These are phyloP conservation scores for Megathymus violae DNA, from an alignment of 1,140 invertebrate species.

Conservation along the genomic window DNA sequence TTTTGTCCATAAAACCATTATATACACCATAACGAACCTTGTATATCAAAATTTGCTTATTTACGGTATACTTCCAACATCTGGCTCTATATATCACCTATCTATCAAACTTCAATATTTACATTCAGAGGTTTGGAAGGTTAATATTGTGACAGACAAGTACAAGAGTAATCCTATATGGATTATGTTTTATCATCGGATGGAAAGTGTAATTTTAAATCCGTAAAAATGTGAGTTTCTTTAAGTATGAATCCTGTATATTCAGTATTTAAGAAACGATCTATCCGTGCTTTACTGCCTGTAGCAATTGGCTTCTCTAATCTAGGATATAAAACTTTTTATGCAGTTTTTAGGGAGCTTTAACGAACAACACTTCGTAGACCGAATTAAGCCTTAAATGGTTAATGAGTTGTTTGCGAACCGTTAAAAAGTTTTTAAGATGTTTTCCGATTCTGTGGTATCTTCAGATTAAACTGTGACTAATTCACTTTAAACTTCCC, in stretches of 20 bases:
- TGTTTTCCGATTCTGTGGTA: slow-evolving; percentile 49
- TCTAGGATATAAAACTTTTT: slow-evolving; percentile 78
- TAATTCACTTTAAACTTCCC: slow-evolving; percentile 20
- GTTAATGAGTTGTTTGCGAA: slow-evolving; percentile 78
- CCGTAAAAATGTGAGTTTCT: too few relatives aligned
- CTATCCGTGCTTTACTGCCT: slow-evolving; percentile 72
- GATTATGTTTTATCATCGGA: too few relatives aligned
- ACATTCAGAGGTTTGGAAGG: too few relatives aligned
- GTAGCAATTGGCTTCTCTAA: slow-evolving; percentile 66
- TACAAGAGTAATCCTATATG: too few relatives aligned
- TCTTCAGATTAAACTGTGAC: slow-evolving; percentile 20
- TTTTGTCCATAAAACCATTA: too few relatives aligned
- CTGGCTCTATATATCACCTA: too few relatives aligned
- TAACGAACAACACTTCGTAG: slow-evolving; percentile 71
- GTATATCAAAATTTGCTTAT: too few relatives aligned
- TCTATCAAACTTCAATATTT: too few relatives aligned
- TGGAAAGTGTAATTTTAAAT: too few relatives aligned
- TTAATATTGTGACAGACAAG: too few relatives aligned
- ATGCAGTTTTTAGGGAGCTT: slow-evolving; percentile 72
- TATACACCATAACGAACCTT: too few relatives aligned
- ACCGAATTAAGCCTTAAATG: slow-evolving; percentile 76
- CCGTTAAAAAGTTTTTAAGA: slow-evolving; percentile 69
- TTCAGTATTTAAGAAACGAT: slow-evolving; percentile 53
- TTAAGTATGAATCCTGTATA: slow-evolving; percentile 47
- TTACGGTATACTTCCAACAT: too few relatives aligned